Percentiles rank a stretch among this genome's conserved stretches.
Conservation (phyloP, 1,140 invertebrate species). For the Amyelois transitella region DNA sequence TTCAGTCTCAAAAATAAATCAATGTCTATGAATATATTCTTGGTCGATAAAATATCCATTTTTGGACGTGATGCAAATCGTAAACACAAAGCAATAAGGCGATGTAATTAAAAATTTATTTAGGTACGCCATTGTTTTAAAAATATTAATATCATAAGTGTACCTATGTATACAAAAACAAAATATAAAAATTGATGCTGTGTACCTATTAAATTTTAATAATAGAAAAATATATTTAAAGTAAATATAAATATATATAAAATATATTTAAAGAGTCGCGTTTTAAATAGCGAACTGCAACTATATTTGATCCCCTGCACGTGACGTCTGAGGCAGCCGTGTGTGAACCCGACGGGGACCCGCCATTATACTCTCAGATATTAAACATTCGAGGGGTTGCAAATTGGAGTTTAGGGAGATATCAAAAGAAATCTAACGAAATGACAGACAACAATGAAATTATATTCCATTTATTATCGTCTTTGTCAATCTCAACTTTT, state of each 20-base stretch:
- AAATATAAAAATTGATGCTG: too few species aligned
- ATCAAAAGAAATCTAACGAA: conserved; percentile 9
- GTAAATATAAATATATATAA: too few species aligned
- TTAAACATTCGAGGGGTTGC: conserved; percentile 9
- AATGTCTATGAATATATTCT: background rate
- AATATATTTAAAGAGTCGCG: background rate
- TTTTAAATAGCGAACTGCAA: background rate
- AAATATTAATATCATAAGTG: too few species aligned
- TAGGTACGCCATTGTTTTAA: too few species aligned
- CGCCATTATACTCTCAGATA: conserved; percentile 3
- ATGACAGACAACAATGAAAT: background rate
- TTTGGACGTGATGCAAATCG: too few species aligned
- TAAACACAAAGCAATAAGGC: too few species aligned
- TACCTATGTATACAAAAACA: too few species aligned
- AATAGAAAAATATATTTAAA: too few species aligned
- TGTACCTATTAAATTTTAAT: background rate
- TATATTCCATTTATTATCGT: background rate
- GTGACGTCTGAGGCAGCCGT: background rate
- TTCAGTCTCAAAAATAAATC: background rate
- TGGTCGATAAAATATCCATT: background rate
- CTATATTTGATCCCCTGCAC: background rate
- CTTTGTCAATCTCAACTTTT: background rate
- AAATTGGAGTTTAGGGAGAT: conserved; percentile 8
- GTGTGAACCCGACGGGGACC: conserved; percentile 1
- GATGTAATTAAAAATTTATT: too few species aligned